Conservation (phyloP, 2,113 vertebrate species). For the Tylochromis polylepis region DNA sequence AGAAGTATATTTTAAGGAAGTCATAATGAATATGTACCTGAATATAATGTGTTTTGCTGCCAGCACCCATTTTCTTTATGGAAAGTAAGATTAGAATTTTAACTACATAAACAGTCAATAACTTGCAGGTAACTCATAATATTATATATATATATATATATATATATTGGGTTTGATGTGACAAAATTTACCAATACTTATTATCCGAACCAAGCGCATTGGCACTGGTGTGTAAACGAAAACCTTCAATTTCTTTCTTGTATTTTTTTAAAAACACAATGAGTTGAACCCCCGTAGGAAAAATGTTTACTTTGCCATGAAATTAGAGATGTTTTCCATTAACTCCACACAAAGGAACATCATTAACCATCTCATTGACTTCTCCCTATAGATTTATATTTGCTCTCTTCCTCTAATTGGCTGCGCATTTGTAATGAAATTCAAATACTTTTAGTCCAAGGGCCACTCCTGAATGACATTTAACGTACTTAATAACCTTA, state of each 20-base stretch:
- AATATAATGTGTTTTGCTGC: not conserved
- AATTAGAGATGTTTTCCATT: conserved; percentile 61
- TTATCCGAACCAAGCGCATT: not conserved
- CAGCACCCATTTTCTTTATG: not conserved
- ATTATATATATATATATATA: not conserved
- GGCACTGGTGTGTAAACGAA: not conserved
- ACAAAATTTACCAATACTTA: not conserved
- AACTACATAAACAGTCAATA: not conserved
- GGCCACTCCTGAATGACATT: conserved; percentile 11
- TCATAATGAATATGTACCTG: not conserved
- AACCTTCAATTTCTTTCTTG: not conserved
- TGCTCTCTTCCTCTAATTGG: conserved; percentile 6
- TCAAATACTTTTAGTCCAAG: not conserved
- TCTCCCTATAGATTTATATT: conserved; percentile 40
- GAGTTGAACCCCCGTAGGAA: conserved; percentile 10
- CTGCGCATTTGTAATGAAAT: conserved; percentile 35
- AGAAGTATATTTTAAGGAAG: not conserved
- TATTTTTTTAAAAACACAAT: not conserved
- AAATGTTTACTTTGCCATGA: conserved; percentile 56
- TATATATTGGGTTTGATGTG: not conserved
- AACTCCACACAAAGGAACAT: conserved; percentile 39
- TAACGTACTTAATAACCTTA: not conserved
- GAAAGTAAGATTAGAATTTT: not conserved
- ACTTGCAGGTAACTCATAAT: not conserved
- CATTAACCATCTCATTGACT: conserved; percentile 62